Percentiles rank a stretch among this genome's conserved stretches.
Conservation (phyloP, 2,113 vertebrate genomes). For the Eretmochelys imbricata region DNA sequence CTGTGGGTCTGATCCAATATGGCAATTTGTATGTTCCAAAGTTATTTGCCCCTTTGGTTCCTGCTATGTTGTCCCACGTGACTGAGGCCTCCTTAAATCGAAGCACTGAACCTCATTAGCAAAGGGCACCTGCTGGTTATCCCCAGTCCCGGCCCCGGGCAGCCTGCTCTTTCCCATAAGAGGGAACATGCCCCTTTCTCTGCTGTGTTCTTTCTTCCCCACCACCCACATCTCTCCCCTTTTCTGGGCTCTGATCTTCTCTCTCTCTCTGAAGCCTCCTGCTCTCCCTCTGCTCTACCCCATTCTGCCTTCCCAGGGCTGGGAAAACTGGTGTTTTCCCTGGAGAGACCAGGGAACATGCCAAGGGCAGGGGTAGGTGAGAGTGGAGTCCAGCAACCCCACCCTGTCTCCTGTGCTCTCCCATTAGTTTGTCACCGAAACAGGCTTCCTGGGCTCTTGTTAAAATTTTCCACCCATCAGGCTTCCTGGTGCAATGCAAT, state of each 20-base stretch:
- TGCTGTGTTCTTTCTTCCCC: neutral
- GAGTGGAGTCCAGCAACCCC: neutral
- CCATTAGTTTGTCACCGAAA: neutral
- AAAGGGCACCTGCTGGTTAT: neutral
- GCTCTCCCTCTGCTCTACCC: neutral
- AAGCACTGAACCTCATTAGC: neutral
- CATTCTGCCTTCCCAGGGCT: neutral
- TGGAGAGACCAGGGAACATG: neutral
- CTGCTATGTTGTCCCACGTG: fast-evolving
- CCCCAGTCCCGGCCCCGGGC: neutral
- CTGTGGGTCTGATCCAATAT: fast-evolving
- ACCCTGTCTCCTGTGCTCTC: neutral
- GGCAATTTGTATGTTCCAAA: neutral
- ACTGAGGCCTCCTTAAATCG: neutral
- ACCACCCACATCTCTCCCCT: neutral
- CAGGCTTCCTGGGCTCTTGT: neutral
- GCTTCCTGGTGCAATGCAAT: neutral
- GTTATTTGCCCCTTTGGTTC: fast-evolving
- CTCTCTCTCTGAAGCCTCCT: too few species aligned
- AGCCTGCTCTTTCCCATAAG: neutral
- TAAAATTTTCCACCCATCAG: neutral
- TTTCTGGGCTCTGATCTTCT: too few species aligned
- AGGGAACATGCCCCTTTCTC: neutral
- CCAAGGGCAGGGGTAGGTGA: neutral
- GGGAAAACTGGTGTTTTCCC: neutral